These are phyloP conservation scores for Rhinophrynus dorsalis DNA, from an alignment of 2,797 vertebrate genomes.

Conservation along the genomic window DNA sequence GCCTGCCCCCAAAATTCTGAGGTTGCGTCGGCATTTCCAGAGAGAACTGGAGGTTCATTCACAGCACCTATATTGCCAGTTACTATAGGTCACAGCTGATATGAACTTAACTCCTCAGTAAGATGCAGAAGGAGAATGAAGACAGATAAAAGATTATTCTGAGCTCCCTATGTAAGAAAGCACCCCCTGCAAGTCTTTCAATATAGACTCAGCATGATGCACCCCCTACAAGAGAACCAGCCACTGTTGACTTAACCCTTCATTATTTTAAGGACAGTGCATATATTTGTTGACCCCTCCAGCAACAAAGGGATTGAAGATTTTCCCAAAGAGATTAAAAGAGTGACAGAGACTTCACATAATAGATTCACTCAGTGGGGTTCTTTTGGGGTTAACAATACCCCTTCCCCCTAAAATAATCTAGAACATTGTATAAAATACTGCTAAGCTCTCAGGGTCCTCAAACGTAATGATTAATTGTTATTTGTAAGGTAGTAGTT, in stretches of 20 bases:
- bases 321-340: constrained; percentile 48
- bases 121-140: no score
- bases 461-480: background rate
- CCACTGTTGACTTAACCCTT: constrained; percentile 40
- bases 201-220: constrained; percentile 9
- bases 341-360: constrained; percentile 17
- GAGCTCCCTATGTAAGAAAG: background rate
- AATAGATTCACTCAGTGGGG: constrained; percentile 19
- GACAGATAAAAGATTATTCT: background rate
- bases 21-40: constrained; percentile 1
- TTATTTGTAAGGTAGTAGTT: constrained; percentile 30
- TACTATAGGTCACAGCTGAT: constrained; percentile 22
- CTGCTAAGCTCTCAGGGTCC: background rate
- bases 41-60: no score
- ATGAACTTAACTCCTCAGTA: background rate
- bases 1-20: constrained; percentile 4
- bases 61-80: constrained; percentile 6
- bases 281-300: constrained; percentile 41
- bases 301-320: constrained; percentile 37
- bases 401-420: constrained; percentile 18
- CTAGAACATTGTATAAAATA: constrained; percentile 12
- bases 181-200: background rate
- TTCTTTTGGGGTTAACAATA: constrained; percentile 11
- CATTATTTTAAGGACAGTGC: constrained; percentile 37
- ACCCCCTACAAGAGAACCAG: constrained; percentile 24